Evolutionary conservation across 1,140 invertebrate species (phyloP), one percentile per base, ranked within the genome.

Genomic region (Diploscapter pachys): DNA sequence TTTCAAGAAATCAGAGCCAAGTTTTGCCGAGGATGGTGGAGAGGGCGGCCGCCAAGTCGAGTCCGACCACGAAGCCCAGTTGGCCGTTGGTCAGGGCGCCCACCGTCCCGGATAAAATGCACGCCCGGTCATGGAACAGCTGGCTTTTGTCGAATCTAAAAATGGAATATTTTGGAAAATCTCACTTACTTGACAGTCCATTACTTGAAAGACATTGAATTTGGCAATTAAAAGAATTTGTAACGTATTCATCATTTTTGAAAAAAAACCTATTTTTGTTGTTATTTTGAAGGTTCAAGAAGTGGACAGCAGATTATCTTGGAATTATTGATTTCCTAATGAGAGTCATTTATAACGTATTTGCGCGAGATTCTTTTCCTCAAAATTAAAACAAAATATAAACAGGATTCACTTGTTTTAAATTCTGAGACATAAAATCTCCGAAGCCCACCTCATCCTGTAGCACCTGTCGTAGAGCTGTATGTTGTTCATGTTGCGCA

Each of bases 381-480:
- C 63, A 65, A 9, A 65, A 48, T 48, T 65, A n/a, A 48, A 11
- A 65, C 9, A 11, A 11, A 11, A 9, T 2, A 65, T 13, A 65
- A 65, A 65, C 48, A 9, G 9, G 48, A n/a, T 48, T 48, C 11
- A 67, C 2, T 56, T 71, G 56, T 49, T 73, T 8, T 57, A 66
- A 31, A 65, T 48, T 6, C 65, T 59, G 11, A 54, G 65, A 9
- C 57, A n/a, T n/a, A 55, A 56, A 73, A 66, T 48, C 54, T 57
- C 49, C 54, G 9, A 51, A 63, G 50, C 52, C n/a, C 49, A 76
- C 74, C 75, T 50, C 49, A 76, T 31, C 51, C 77, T 66, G 55
- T 78, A 78, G 74, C 75, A 77, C 63, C 67, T 71, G 63, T 78
- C 77, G 61, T 77, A 78, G 9, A 78, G 69, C 13, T 65, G 11